phyloP scores from a whole-genome alignment of 2,797 vertebrate species.

The Threskiornis aethiopicus region DNA sequence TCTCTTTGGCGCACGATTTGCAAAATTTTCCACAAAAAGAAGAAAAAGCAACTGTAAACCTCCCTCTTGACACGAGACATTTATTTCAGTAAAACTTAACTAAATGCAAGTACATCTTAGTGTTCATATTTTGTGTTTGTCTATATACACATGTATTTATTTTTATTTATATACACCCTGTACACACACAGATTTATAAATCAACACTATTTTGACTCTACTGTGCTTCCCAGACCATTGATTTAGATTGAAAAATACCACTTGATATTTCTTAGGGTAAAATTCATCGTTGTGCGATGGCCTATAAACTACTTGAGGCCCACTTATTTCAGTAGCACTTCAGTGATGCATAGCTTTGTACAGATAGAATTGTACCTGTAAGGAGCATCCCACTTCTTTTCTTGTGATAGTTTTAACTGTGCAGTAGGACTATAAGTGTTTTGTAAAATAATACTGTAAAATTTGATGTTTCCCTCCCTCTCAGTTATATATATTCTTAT shows the following conservation, averaged over 20 bases:
- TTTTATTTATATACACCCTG: background rate
- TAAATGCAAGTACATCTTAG: background rate
- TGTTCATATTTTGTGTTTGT: background rate
- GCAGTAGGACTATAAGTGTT: background rate
- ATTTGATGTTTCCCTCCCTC: background rate
- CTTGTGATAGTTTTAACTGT: background rate
- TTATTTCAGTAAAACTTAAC: background rate
- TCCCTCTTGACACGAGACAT: background rate
- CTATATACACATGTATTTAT: background rate
- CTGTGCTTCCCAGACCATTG: background rate
- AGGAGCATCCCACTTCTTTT: background rate
- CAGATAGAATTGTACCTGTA: background rate
- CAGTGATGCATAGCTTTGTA: background rate
- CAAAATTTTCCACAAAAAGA: background rate
- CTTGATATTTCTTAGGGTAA: background rate
- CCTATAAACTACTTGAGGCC: background rate
- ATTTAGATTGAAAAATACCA: background rate
- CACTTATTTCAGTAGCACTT: constrained; percentile 42
- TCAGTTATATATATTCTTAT: background rate
- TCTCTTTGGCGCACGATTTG: background rate
- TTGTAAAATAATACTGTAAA: background rate
- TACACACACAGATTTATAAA: background rate
- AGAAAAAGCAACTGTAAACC: background rate
- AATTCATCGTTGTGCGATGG: background rate
- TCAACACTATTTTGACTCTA: background rate